These are phyloP conservation scores for Eira barbara DNA, from an alignment of 2,113 vertebrate species.

Conservation along the genomic window DNA sequence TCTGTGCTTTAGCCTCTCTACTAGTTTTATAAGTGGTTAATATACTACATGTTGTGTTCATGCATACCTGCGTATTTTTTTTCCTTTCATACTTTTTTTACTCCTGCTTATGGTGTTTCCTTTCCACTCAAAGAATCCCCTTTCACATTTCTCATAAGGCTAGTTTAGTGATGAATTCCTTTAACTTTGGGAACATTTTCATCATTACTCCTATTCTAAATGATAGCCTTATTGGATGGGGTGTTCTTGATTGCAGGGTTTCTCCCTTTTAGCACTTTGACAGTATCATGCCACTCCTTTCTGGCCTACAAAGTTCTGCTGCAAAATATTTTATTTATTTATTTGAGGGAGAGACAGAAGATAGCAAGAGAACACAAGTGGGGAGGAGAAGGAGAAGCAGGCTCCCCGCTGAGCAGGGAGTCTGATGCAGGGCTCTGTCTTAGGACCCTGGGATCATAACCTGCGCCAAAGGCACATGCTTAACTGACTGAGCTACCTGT, in stretches of 20 bases:
- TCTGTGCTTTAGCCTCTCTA: background rate
- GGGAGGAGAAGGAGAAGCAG: too few species aligned
- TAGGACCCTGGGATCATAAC: background rate
- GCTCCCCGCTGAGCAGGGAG: too few species aligned
- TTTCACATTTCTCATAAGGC: background rate
- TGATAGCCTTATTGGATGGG: background rate
- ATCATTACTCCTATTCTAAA: background rate
- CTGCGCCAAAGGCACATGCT: background rate
- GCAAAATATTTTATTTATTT: background rate
- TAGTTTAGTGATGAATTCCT: background rate
- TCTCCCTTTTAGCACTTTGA: background rate
- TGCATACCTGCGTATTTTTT: background rate
- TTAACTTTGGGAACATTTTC: background rate
- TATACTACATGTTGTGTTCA: background rate
- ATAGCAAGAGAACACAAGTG: too few species aligned
- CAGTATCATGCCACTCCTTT: background rate
- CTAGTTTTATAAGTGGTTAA: background rate
- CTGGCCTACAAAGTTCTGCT: background rate
- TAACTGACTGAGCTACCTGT: background rate
- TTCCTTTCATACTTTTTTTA: background rate
- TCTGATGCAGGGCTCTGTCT: too few species aligned
- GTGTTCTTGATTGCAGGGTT: background rate
- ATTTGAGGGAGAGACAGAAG: too few species aligned
- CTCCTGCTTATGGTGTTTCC: background rate
- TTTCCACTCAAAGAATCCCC: background rate